Conservation (phyloP, 1,140 invertebrate genomes). For the Neodiprion lecontei region DNA sequence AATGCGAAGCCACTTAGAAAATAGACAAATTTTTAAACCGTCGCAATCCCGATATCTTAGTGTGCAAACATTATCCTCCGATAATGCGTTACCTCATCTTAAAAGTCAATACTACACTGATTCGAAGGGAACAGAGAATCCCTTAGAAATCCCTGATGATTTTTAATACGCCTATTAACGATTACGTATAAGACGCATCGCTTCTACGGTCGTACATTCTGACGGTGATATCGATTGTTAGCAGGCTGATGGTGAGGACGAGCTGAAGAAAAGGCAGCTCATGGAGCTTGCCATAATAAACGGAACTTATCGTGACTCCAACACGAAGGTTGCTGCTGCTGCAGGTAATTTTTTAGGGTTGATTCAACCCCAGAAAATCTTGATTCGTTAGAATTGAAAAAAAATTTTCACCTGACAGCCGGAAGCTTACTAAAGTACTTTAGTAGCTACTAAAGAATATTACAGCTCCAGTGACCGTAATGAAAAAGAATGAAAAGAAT, state of each 20-base stretch:
- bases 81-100: not conserved
- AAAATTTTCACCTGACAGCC: too few species aligned
- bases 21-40: too few species aligned
- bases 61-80: too few species aligned
- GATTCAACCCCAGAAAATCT: not conserved
- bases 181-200: too few species aligned
- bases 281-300: constrained; percentile 99
- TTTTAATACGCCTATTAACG: too few species aligned
- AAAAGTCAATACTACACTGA: not conserved
- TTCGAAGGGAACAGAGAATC: not conserved
- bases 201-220: constrained; percentile 37
- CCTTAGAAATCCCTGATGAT: not conserved
- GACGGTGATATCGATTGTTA: constrained; percentile 61
- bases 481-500: too few species aligned
- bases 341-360: constrained; percentile 60
- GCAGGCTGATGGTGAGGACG: constrained; percentile 99
- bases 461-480: too few species aligned
- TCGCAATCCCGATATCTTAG: too few species aligned
- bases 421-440: too few species aligned
- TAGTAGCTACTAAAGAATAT: too few species aligned
- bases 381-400: not conserved
- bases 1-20: not conserved
- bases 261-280: constrained; percentile 98
- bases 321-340: constrained; percentile 81
- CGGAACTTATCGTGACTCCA: constrained; percentile 97